Evolutionary conservation across 64 coral and sea anemone genomes (phyloP).

Genomic region (Montipora sp.): DNA sequence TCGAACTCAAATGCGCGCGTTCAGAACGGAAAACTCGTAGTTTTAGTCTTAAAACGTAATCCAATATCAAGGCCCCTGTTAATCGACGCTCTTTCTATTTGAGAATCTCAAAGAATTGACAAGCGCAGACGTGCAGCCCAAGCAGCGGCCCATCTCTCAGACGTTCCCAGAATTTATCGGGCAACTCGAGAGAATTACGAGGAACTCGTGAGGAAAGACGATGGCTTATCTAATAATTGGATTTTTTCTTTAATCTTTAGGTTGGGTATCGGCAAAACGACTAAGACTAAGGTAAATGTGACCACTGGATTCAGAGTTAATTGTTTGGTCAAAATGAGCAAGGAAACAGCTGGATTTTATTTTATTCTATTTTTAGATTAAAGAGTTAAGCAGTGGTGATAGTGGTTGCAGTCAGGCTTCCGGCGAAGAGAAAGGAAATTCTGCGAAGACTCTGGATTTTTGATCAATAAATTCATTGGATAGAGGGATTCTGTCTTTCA

Average conservation of each 20-base stretch:
- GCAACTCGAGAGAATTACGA: too few species aligned
- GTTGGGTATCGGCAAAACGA: slow-evolving; percentile 83
- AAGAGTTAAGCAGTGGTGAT: slow-evolving; percentile 13
- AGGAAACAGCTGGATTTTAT: neutral
- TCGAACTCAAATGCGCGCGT: too few species aligned
- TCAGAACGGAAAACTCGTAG: too few species aligned
- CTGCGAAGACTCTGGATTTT: slow-evolving; percentile 12
- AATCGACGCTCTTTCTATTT: too few species aligned
- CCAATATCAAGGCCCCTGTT: too few species aligned
- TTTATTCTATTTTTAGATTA: neutral
- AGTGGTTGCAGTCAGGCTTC: neutral
- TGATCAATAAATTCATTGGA: neutral
- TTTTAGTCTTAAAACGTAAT: too few species aligned
- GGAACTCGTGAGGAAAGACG: too few species aligned
- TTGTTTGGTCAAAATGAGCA: neutral
- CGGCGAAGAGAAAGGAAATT: neutral
- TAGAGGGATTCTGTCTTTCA: neutral
- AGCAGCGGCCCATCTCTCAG: too few species aligned
- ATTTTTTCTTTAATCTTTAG: neutral
- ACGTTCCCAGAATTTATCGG: neutral
- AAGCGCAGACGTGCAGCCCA: too few species aligned
- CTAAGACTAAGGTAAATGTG: slow-evolving; percentile 63
- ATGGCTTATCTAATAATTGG: too few species aligned
- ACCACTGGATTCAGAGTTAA: neutral
- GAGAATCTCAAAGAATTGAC: too few species aligned